Evolutionary conservation across 1,140 invertebrate species (phyloP), one percentile per base, ranked within the genome.

Genomic region (Lamellibrachia luymesi): DNA sequence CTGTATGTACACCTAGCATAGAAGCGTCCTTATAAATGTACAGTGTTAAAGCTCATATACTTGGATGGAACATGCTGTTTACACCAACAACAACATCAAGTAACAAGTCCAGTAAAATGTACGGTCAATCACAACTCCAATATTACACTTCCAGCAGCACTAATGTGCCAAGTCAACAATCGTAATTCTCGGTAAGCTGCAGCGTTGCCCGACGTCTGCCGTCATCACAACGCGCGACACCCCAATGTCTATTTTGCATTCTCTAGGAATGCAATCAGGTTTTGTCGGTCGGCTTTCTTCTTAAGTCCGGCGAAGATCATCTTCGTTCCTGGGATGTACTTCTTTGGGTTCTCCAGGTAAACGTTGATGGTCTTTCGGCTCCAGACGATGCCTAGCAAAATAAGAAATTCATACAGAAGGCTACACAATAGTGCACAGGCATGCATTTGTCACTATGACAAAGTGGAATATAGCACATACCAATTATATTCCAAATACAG

Each of bases 251-350:
- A 80, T 22, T 80, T 80, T 80, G 64, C 64, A 22, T 22, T 80
- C 64, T 80, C 64, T 22, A 99, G 96, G 96, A 99, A 99, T 93
- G 99, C 98, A 96, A 99, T 99, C 90, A 99, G 97, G 97, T 99
- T 98, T 17, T 97, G 98, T 94, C 99, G 97, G 95, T 99, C 99
- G 94, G 98, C 97, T 90, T 98, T 97, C 95, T 99, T 99, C 97
- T 99, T 99, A 94, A 99, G 96, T 93, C 99, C 99, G 95, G 99
- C 99, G 96, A 99, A 99, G 94, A 99, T 98, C 99, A 99, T 99
- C 96, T 99, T 99, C 93, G 99, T 99, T 94, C 99, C 99, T 94
- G 99, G 99, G 97, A 99, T 99, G 97, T 97, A 97, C 96, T 99
- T 99, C 97, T 99, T 99, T 93, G 99, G 99, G 95, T 99, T 99